Percentiles rank a stretch among this genome's conserved stretches.
Evolutionary conservation across 2,888 invertebrate species (phyloP).

Genomic region (Drosophila subsilvestris): DNA sequence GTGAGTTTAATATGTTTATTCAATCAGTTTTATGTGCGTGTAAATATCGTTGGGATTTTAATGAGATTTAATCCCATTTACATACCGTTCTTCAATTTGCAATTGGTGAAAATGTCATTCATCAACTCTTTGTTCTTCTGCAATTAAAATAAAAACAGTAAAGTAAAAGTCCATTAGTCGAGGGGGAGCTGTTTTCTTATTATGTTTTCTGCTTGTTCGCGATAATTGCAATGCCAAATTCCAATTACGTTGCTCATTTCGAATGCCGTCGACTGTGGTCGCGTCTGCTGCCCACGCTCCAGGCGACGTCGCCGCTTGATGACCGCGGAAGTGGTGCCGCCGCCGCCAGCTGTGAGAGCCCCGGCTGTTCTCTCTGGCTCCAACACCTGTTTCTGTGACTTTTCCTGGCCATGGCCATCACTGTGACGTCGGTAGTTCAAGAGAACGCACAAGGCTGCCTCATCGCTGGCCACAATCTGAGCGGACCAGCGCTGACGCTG

Average conservation of each 20-base stretch:
- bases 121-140: constrained; percentile 92
- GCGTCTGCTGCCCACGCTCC: constrained; percentile 53
- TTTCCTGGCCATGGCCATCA: constrained; percentile 3
- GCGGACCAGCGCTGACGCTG: constrained; percentile 73
- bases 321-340: constrained; percentile 48
- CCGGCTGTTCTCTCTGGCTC: constrained; percentile 11
- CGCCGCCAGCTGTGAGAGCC: constrained; percentile 31
- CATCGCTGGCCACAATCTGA: constrained; percentile 78
- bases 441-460: constrained; percentile 74
- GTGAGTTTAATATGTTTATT: constrained; percentile 18
- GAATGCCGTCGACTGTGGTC: constrained; percentile 67
- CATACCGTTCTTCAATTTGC: constrained; percentile 89
- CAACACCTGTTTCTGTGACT: constrained; percentile 10
- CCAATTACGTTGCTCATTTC: constrained; percentile 67
- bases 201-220: constrained; percentile 2
- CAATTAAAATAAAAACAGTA: constrained; percentile 80
- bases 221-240: constrained; percentile 24
- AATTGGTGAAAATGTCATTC: constrained; percentile 89
- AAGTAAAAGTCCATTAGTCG: constrained; percentile 17
- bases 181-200: neutral
- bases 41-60: constrained; percentile 11
- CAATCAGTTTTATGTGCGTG: constrained; percentile 7
- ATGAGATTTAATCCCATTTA: constrained; percentile 39
- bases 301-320: constrained; percentile 56
- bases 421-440: constrained; percentile 68